phyloP scores from a whole-genome alignment of 2,888 invertebrate genomes.

The Norana najaformis region DNA sequence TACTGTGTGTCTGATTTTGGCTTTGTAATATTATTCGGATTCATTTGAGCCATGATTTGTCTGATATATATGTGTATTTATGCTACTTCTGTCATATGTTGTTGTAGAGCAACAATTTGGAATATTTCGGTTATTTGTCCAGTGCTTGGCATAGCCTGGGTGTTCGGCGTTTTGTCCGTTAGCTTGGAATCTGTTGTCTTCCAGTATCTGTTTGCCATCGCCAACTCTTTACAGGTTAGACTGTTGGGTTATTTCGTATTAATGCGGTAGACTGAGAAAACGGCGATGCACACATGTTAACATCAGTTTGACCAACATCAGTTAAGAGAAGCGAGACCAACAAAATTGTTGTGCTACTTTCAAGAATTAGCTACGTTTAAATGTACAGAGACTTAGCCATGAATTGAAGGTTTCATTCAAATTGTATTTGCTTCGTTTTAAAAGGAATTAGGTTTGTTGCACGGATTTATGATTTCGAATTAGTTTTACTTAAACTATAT shows the following conservation, averaged over 20 bases:
- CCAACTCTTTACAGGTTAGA: conserved; percentile 44
- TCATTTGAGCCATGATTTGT: neutral
- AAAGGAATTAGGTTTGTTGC: too few relatives aligned
- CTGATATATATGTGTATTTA: too few relatives aligned
- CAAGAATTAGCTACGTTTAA: too few relatives aligned
- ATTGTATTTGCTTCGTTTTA: too few relatives aligned
- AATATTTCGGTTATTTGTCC: conserved; percentile 45
- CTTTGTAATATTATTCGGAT: neutral
- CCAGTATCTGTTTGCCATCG: conserved; percentile 44
- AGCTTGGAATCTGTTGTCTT: conserved; percentile 38
- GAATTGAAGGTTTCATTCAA: too few relatives aligned
- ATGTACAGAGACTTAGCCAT: too few relatives aligned
- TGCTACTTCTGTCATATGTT: neutral
- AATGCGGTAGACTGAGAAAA: neutral
- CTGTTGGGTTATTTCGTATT: neutral
- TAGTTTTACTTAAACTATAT: too few relatives aligned
- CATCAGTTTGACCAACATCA: too few relatives aligned
- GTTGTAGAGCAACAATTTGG: conserved; percentile 40
- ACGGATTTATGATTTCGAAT: too few relatives aligned
- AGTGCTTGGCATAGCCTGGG: conserved; percentile 44
- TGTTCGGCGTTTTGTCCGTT: conserved; percentile 43
- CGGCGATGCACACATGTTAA: neutral
- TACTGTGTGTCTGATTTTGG: too few relatives aligned
- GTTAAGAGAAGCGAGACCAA: too few relatives aligned
- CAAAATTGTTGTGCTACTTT: too few relatives aligned